A percentile compares a stretch with the other conserved stretches of the same genome.
These are phyloP conservation scores for Sinocyclocheilus rhinocerous DNA, from an alignment of 2,113 vertebrate genomes.

Conservation along the genomic window DNA sequence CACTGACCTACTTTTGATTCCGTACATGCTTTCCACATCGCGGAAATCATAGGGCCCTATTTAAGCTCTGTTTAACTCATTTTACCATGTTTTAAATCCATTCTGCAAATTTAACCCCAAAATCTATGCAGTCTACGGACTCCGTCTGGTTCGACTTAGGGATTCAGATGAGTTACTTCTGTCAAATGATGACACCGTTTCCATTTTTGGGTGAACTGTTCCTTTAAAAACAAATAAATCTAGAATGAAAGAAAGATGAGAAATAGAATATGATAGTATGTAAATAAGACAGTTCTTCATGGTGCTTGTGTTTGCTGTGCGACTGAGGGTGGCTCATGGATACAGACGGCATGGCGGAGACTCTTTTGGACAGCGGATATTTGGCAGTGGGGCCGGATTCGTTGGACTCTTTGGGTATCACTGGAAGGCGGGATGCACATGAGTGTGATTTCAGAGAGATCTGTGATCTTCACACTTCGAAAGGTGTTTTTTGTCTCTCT, in stretches of 20 bases:
- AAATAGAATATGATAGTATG: slow-evolving; percentile 6
- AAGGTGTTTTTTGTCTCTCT: slow-evolving; percentile 31
- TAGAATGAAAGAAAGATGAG: slow-evolving; percentile 16
- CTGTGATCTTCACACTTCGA: slow-evolving; percentile 40
- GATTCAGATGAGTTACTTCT: not conserved
- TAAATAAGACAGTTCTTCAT: slow-evolving; percentile 7
- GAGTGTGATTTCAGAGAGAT: slow-evolving; percentile 25
- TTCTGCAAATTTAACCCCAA: not conserved
- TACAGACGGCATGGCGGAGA: not conserved
- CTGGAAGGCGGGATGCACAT: not conserved
- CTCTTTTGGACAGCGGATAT: not conserved
- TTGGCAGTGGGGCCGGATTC: not conserved
- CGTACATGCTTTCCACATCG: too few species aligned
- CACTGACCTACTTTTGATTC: too few species aligned
- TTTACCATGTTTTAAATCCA: not conserved
- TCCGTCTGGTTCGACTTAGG: not conserved
- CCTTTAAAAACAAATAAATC: slow-evolving; percentile 20
- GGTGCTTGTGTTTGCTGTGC: not conserved
- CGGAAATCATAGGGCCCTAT: too few species aligned
- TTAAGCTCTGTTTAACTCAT: not conserved
- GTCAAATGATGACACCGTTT: not conserved
- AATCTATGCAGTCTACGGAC: not conserved
- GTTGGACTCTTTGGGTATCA: not conserved
- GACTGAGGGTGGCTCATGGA: not conserved
- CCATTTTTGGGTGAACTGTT: not conserved